Percentiles rank a stretch among this genome's conserved stretches.
Evolutionary conservation across 2,113 vertebrate genomes (phyloP).

Genomic region (Oceanites oceanicus): DNA sequence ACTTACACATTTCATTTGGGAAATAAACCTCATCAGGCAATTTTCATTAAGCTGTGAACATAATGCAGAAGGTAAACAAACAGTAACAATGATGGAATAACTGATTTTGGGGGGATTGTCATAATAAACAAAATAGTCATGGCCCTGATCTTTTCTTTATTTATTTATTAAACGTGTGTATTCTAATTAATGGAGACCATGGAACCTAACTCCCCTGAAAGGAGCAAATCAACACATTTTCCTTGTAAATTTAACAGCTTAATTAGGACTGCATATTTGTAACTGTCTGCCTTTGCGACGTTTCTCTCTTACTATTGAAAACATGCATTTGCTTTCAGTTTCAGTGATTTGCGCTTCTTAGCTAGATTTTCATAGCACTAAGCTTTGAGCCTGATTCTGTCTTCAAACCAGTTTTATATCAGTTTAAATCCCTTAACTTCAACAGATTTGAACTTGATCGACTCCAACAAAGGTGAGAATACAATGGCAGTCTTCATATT

Average conservation of each 20-base stretch:
- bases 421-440: not conserved
- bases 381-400: not conserved
- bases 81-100: not conserved
- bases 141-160: not conserved
- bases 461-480: not conserved
- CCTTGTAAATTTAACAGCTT: not conserved
- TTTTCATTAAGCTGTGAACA: not conserved
- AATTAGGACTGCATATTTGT: not conserved
- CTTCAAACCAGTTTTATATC: not conserved
- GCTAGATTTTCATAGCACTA: not conserved
- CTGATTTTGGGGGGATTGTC: accelerated
- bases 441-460: not conserved
- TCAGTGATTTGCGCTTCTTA: not conserved
- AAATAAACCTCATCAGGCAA: not conserved
- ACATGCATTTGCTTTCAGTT: not conserved
- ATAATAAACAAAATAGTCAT: not conserved
- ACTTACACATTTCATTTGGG: not conserved
- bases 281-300: not conserved
- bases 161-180: not conserved
- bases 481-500: not conserved
- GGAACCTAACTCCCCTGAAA: not conserved
- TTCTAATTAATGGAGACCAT: not conserved
- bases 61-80: not conserved
- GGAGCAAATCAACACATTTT: not conserved
- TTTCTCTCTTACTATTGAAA: not conserved